A percentile compares a stretch with the other conserved stretches of the same genome.
These are phyloP conservation scores for Trissolcus japonicus DNA, from an alignment of 2,888 invertebrate genomes.

Conservation along the genomic window DNA sequence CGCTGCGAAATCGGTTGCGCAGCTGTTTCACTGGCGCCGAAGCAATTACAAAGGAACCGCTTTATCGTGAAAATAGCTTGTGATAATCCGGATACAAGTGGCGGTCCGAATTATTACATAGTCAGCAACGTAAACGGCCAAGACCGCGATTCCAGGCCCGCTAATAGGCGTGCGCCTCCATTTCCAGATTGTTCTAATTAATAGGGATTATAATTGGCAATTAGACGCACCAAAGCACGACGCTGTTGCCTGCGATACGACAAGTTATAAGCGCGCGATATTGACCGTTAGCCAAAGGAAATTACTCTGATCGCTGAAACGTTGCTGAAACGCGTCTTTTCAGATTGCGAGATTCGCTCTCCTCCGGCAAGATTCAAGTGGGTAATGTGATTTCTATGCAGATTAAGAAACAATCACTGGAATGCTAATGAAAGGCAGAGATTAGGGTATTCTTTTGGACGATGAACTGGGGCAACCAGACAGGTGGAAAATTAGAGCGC, in stretches of 20 bases:
- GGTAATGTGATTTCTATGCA: slow-evolving; percentile 37
- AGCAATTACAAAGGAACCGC: slow-evolving; percentile 74
- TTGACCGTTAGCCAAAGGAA: slow-evolving; percentile 52
- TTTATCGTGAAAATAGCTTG: slow-evolving; percentile 70
- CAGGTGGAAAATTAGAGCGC: slow-evolving; percentile 21
- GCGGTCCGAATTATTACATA: slow-evolving; percentile 70
- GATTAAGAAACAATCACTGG: slow-evolving; percentile 44
- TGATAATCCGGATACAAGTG: slow-evolving; percentile 69
- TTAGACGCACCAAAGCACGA: slow-evolving; percentile 63
- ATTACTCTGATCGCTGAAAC: slow-evolving; percentile 39
- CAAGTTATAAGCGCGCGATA: slow-evolving; percentile 52
- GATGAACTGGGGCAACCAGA: slow-evolving; percentile 4
- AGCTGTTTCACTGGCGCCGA: slow-evolving; percentile 69
- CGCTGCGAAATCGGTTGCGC: slow-evolving; percentile 65
- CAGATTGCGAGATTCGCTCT: not conserved
- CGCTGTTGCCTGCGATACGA: slow-evolving; percentile 32
- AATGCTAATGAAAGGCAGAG: slow-evolving; percentile 28
- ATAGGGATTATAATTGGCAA: slow-evolving; percentile 73
- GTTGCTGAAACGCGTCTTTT: slow-evolving; percentile 10
- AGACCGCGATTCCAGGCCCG: slow-evolving; percentile 62
- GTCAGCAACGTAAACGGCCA: slow-evolving; percentile 65
- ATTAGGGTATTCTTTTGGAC: slow-evolving; percentile 10
- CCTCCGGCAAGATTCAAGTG: not conserved
- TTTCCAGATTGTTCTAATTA: slow-evolving; percentile 72
- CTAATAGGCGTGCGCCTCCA: slow-evolving; percentile 68